Percentiles rank a stretch among this genome's conserved stretches.
These are phyloP conservation scores for Gastracanthus pulcherrimus DNA, from an alignment of 2,888 invertebrate species.

Conservation along the genomic window DNA sequence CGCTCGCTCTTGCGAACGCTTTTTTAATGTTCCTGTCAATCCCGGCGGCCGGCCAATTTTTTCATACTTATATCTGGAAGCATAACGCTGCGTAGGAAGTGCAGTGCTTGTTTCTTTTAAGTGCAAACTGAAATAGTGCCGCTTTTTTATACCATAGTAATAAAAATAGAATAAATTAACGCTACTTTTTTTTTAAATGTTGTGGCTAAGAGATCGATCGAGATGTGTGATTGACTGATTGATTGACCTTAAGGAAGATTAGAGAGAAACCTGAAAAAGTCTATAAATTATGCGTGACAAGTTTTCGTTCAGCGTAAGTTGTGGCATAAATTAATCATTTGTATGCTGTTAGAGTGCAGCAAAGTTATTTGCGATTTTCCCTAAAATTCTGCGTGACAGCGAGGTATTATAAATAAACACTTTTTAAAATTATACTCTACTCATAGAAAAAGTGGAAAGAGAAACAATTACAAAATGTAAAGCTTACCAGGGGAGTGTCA, in stretches of 20 bases:
- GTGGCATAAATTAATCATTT: no score
- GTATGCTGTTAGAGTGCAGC: no score
- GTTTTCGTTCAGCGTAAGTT: constrained; percentile 69
- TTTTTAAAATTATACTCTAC: no score
- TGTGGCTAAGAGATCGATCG: not conserved
- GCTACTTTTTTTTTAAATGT: not conserved
- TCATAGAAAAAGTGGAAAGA: no score
- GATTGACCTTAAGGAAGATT: no score
- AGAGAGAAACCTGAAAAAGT: not conserved
- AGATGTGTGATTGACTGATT: not conserved
- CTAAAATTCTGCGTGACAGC: no score
- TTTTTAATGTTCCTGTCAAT: not conserved
- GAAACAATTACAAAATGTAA: no score
- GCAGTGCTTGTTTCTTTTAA: not conserved
- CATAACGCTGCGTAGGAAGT: no score
- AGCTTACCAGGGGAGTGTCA: no score
- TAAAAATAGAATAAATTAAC: not conserved
- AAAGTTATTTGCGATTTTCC: no score
- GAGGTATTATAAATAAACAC: no score
- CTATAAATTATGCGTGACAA: constrained; percentile 69
- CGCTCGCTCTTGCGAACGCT: not conserved
- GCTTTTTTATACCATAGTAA: not conserved
- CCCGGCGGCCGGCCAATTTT: no score
- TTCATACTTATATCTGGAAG: not conserved
- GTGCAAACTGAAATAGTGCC: not conserved